Percentiles rank a stretch among this genome's conserved stretches.
Evolutionary conservation across 2,113 vertebrate species (phyloP).

Genomic region (Struthio camelus): DNA sequence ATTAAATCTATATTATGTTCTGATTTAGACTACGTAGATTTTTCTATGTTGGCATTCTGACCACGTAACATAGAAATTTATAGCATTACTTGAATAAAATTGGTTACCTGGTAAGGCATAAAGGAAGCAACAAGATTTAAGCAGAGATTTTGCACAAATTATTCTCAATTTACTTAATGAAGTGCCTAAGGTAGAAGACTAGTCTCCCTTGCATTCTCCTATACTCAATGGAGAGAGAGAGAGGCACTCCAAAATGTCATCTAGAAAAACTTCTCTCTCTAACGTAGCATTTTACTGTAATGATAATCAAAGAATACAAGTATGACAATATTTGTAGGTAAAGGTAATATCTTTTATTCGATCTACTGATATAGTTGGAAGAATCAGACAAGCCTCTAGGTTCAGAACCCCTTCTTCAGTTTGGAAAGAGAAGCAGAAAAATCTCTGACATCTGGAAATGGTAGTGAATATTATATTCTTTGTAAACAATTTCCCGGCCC

Average conservation of each 20-base stretch:
- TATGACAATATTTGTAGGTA: not conserved
- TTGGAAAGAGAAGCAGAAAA: not conserved
- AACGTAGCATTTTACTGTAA: not conserved
- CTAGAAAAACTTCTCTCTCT: not conserved
- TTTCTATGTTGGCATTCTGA: not conserved
- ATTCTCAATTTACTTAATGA: not conserved
- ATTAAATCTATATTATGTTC: not conserved
- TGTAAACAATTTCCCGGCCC: not conserved
- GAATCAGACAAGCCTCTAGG: not conserved
- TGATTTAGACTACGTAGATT: not conserved
- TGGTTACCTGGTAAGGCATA: not conserved
- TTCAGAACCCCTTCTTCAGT: not conserved
- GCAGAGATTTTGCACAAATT: not conserved
- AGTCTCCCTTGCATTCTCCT: not conserved
- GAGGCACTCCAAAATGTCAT: not conserved
- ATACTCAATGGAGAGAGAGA: not conserved
- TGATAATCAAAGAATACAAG: not conserved
- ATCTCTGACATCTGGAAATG: not conserved
- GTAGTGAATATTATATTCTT: not conserved
- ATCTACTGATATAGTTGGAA: not conserved
- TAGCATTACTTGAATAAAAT: not conserved
- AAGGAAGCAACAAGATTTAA: not conserved
- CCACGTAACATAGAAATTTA: not conserved
- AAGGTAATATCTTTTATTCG: not conserved
- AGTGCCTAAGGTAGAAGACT: not conserved